A percentile compares a stretch with the other conserved stretches of the same genome.
Conservation (phyloP, 2,113 vertebrate genomes). For the Actenoides hombroni region DNA sequence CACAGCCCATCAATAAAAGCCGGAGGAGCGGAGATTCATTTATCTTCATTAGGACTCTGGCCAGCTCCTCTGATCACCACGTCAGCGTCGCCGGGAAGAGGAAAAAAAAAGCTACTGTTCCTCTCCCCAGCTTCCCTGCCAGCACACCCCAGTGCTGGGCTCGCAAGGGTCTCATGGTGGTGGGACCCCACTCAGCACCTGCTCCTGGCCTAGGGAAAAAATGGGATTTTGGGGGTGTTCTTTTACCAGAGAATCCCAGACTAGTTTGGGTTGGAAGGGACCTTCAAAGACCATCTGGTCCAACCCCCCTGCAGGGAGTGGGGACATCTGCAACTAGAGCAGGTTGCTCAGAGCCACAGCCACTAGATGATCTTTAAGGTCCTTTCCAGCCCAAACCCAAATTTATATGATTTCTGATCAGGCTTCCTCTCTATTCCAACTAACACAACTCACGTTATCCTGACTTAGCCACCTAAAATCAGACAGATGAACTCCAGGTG, state of each 20-base stretch:
- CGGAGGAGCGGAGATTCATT: conserved; percentile 51
- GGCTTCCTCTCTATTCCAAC: not conserved
- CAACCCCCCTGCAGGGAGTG: not conserved
- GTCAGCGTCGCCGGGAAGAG: conserved; percentile 16
- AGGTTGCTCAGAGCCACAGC: not conserved
- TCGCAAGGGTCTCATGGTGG: not conserved
- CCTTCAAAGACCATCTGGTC: not conserved
- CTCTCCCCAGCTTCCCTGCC: not conserved
- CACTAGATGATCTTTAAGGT: no score
- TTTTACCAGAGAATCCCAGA: not conserved
- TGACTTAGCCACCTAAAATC: not conserved
- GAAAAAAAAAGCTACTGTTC: conserved; percentile 49
- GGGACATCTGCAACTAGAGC: not conserved
- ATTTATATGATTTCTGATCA: not conserved
- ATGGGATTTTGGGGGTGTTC: not conserved
- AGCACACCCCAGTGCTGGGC: not conserved
- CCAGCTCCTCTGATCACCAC: conserved; percentile 66
- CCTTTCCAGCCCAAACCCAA: no score
- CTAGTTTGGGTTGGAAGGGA: not conserved
- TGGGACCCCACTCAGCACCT: not conserved
- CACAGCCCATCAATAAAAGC: conserved; percentile 74
- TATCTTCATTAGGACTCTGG: conserved; percentile 76
- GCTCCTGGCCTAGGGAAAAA: not conserved
- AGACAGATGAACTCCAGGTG: not conserved
- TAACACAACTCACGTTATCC: not conserved